Conservation (phyloP, 2,797 vertebrate species). For the Helicolenus hilgendorfi region DNA sequence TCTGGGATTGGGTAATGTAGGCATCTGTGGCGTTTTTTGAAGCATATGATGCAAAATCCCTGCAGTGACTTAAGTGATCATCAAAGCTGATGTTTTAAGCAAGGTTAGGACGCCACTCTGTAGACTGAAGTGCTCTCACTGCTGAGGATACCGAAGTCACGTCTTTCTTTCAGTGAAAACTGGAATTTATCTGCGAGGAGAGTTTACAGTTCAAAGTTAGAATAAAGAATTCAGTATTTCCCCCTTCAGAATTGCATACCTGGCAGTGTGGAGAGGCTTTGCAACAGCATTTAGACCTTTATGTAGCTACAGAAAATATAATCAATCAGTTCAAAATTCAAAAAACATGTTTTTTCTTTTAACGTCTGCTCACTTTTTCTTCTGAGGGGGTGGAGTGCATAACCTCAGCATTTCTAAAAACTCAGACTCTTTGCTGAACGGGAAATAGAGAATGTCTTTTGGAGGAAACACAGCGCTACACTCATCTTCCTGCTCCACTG, state of each 20-base stretch:
- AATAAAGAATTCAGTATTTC: not conserved
- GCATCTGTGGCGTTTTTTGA: constrained; percentile 14
- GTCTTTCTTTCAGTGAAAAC: not conserved
- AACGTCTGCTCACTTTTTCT: not conserved
- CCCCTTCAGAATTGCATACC: not conserved
- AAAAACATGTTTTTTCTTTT: not conserved
- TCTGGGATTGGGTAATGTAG: not conserved
- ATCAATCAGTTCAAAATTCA: not conserved
- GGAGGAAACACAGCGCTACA: not conserved
- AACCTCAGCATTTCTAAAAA: constrained; percentile 5
- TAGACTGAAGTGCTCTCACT: not conserved
- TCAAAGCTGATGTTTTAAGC: constrained; percentile 10
- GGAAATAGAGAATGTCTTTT: not conserved
- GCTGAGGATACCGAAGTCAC: not conserved
- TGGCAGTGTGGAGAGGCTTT: not conserved
- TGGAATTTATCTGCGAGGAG: not conserved
- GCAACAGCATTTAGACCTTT: not conserved
- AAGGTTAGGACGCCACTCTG: not conserved
- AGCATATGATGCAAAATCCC: constrained; percentile 17
- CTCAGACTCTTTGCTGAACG: not conserved
- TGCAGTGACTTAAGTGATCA: constrained; percentile 13
- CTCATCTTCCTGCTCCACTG: not conserved
- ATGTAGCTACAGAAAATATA: not conserved
- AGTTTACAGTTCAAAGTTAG: not conserved
- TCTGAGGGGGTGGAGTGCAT: not conserved